Base-by-base conservation (phyloP, 2,888 invertebrate species). In the Piscicola geometra region DNA sequence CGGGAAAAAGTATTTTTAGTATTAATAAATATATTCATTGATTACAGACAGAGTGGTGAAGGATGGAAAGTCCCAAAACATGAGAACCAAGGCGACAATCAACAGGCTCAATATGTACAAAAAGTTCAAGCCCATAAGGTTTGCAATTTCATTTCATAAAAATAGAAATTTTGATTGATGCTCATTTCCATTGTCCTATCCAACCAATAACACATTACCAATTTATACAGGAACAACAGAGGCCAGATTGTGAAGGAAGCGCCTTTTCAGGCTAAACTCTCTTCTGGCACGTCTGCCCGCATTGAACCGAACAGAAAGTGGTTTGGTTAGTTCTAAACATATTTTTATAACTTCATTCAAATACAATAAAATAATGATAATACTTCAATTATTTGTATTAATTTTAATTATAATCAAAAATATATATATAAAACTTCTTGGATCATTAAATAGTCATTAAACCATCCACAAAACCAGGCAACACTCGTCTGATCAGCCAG, bases 291-390 rank as follows among this genome's bases (percentile, higher is more conserved):
- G 0, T 90, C 92, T 83, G 94, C 97, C 41, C 89, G 98, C 77
- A 93, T 99, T 0, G 99, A 97, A 86, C 99, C 99, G 1, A 96
- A 93, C 81, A 93, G 95, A 82, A 94, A 92, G 85, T 99, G 99
- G 99, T 99, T 99, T 86, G 96, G 97, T 87, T 80, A 82, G 85
- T 77, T 33, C 21, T 3, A n/a, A 50, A 50, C 30, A n/a, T 47
- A n/a, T n/a, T n/a, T n/a, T n/a, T n/a, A n/a, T n/a, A n/a, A n/a
- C n/a, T n/a, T n/a, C n/a, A n/a, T n/a, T n/a, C n/a, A n/a, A n/a
- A n/a, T n/a, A n/a, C n/a, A n/a, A n/a, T n/a, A n/a, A n/a, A n/a
- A n/a, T n/a, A n/a, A n/a, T n/a, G n/a, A n/a, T n/a, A n/a, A n/a
- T n/a, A n/a, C n/a, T n/a, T n/a, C n/a, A n/a, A n/a, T n/a, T n/a